A percentile compares a stretch with the other conserved stretches of the same genome.
phyloP scores from a whole-genome alignment of 2,888 invertebrate genomes.

The Nematopogon swammerdamellus region DNA sequence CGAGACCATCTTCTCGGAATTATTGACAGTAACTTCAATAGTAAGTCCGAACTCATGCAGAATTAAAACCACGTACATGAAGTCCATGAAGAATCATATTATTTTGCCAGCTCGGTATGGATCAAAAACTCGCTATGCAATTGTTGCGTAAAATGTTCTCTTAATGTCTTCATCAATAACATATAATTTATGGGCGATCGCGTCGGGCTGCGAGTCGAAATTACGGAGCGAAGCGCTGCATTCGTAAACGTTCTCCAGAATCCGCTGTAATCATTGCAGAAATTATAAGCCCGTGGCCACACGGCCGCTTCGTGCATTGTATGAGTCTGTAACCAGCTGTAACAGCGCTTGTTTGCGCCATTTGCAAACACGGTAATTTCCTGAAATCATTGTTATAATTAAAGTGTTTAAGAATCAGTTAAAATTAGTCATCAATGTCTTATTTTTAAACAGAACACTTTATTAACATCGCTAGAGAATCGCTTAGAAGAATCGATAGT shows the following conservation, averaged over 20 bases:
- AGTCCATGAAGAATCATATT: conserved; percentile 6
- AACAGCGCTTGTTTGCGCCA: too few relatives aligned
- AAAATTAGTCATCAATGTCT: too few relatives aligned
- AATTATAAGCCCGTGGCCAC: conserved; percentile 49
- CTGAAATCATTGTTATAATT: too few relatives aligned
- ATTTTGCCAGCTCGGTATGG: not conserved
- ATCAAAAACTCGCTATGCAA: conserved; percentile 16
- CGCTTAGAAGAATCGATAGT: too few relatives aligned
- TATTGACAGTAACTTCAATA: not conserved
- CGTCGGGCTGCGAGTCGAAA: conserved; percentile 42
- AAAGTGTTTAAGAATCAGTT: too few relatives aligned
- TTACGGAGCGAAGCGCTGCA: conserved; percentile 34
- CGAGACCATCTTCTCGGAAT: not conserved
- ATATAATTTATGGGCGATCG: conserved; percentile 54
- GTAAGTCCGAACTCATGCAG: not conserved
- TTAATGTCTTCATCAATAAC: conserved; percentile 59
- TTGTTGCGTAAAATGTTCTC: conserved; percentile 36
- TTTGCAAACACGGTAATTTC: too few relatives aligned
- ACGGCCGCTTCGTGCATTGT: conserved; percentile 21
- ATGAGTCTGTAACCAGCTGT: too few relatives aligned
- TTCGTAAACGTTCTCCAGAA: not conserved
- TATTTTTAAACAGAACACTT: too few relatives aligned
- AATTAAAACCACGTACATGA: conserved; percentile 5
- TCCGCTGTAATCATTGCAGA: conserved; percentile 52
- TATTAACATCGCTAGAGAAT: too few relatives aligned